Conservation (phyloP, 92 coral and sea anemone species). For the Porites divaricata region DNA sequence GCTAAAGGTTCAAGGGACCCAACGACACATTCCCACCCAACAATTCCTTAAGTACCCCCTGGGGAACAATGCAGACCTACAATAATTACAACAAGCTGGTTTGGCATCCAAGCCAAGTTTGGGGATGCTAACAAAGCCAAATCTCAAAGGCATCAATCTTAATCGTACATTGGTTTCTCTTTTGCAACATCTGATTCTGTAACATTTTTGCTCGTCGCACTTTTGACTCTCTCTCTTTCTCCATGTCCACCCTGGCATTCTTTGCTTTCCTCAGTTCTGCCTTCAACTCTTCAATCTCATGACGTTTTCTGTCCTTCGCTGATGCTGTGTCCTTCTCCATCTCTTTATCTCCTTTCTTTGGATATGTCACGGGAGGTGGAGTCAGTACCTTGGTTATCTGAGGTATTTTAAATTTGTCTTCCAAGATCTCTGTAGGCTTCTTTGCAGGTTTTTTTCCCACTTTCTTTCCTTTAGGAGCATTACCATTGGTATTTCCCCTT, state of each 20-base stretch:
- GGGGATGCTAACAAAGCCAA: too few relatives aligned
- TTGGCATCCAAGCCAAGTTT: too few relatives aligned
- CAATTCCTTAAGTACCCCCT: too few relatives aligned
- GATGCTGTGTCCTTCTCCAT: conserved; percentile 75
- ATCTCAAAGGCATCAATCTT: too few relatives aligned
- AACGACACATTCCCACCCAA: too few relatives aligned
- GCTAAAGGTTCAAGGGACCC: too few relatives aligned
- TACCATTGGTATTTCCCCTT: conserved; percentile 3
- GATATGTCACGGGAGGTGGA: conserved; percentile 72
- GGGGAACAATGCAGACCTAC: too few relatives aligned
- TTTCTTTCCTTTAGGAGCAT: conserved; percentile 53
- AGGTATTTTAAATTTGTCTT: conserved; percentile 70
- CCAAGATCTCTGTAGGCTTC: conserved; percentile 63
- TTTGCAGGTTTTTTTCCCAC: conserved; percentile 46
- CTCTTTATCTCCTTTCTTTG: conserved; percentile 32
- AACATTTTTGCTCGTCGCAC: conserved; percentile 88
- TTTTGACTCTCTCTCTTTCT: conserved; percentile 77
- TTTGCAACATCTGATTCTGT: conserved; percentile 91
- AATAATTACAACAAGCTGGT: too few relatives aligned
- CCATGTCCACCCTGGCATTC: conserved; percentile 71
- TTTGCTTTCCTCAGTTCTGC: conserved; percentile 82
- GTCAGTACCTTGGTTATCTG: conserved; percentile 62
- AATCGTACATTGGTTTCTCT: conserved; percentile 85
- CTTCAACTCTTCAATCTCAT: conserved; percentile 69
- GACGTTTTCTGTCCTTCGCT: conserved; percentile 79